Evolutionary conservation across 2,113 vertebrate genomes (phyloP).

Genomic region (Muntiacus reevesi): DNA sequence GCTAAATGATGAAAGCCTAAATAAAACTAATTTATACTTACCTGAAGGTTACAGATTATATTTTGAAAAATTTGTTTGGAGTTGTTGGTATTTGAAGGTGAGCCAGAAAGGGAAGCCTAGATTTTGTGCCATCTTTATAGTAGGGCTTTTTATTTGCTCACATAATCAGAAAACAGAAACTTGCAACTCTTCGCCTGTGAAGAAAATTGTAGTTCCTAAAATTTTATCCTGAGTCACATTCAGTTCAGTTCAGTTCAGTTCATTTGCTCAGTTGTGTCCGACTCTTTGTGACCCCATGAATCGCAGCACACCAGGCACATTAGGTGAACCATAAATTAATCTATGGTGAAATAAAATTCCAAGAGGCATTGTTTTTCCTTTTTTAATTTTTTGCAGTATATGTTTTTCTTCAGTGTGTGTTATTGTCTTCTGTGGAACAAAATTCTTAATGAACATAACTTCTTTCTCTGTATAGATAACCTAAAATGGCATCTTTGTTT

Average conservation of each 20-base stretch:
- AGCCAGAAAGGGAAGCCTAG: not conserved
- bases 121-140: not conserved
- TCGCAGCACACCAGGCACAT: not conserved
- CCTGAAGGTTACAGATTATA: not conserved
- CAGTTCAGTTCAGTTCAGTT: too few species aligned
- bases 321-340: not conserved
- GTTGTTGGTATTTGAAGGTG: not conserved
- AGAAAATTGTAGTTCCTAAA: not conserved
- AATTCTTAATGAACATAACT: not conserved
- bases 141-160: not conserved
- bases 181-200: not conserved
- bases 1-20: not conserved
- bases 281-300: too few species aligned
- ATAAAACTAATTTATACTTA: conserved; percentile 38
- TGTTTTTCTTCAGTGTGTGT: conserved; percentile 9
- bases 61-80: conserved; percentile 2
- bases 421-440: not conserved
- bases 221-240: not conserved
- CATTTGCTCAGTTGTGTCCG: too few species aligned
- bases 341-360: not conserved
- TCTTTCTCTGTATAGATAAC: not conserved
- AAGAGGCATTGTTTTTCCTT: not conserved
- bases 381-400: not conserved
- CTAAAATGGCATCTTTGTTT: not conserved
- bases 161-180: not conserved